phyloP scores from a whole-genome alignment of 2,888 invertebrate species.

The Euzetes globulus region DNA sequence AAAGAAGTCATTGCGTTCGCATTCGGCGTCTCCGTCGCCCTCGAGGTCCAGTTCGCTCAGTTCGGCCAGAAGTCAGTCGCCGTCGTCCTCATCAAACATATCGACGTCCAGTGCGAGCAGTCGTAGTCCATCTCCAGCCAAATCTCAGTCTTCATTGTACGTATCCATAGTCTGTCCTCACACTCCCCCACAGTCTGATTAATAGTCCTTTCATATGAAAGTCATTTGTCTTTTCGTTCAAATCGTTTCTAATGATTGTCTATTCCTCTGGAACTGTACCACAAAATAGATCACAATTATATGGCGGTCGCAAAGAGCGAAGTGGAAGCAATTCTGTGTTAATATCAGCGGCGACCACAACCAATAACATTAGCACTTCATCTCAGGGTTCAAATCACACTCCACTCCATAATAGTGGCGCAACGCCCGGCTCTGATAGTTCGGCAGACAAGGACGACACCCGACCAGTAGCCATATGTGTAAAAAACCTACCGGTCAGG shows the following conservation, averaged over 20 bases:
- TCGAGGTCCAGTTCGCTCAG: conserved; percentile 44
- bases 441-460: conserved; percentile 59
- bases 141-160: conserved; percentile 41
- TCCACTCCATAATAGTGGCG: conserved; percentile 14
- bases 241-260: background rate
- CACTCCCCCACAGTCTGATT: background rate
- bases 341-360: conserved; percentile 14
- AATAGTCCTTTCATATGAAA: background rate
- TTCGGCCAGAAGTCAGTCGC: conserved; percentile 44
- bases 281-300: background rate
- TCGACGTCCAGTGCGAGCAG: conserved; percentile 48
- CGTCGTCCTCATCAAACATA: conserved; percentile 43
- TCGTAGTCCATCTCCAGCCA: conserved; percentile 47
- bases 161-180: conserved; percentile 6
- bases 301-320: conserved; percentile 15
- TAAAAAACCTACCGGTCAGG: conserved; percentile 77
- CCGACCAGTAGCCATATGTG: conserved; percentile 79
- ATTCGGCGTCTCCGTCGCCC: conserved; percentile 44
- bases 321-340: conserved; percentile 14
- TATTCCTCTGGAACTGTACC: too few species aligned
- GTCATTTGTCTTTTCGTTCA: background rate
- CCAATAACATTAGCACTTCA: conserved; percentile 15
- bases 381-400: conserved; percentile 25
- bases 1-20: conserved; percentile 35
- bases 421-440: conserved; percentile 30